Base-by-base conservation (phyloP, 2,888 invertebrate genomes). In the Amphipyra berbera region DNA sequence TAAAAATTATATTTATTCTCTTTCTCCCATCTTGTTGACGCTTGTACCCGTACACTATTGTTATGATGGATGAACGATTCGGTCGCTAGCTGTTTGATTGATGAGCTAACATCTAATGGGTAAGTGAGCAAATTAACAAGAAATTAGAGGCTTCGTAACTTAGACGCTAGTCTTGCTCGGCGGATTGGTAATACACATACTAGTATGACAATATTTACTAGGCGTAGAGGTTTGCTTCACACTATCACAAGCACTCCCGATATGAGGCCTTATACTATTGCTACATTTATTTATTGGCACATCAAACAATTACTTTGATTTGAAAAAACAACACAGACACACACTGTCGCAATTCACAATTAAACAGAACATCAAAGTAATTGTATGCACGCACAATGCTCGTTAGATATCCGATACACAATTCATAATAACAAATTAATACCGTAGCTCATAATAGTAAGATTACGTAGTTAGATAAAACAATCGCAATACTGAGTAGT, bases 91-190 rank as follows among this genome's bases (percentile, higher is more conserved):
- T 97, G 97, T 97, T 96, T 97, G 96, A 97, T 97, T 96, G 97
- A 97, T 95, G 97, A 97, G 96, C 95, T 97, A 95, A 96, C 97
- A 88, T 96, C 96, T 88, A 96, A 96, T 95, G 97, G 97, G 97
- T 97, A 97, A 97, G 97, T 97, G 79, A 79, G 78, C 68, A 82
- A 76, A 79, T 78, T 83, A 81, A 84, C 78, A 81, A 76, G 82
- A 83, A 71, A 64, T 86, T 92, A 94, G 92, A 86, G 68, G 93
- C 93, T 93, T 93, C 81, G 79, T 86, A 87, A 75, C 60, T 78
- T 91, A 89, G 86, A 82, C 81, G 83, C 83, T 84, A 85, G 83
- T 81, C 76, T 74, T 79, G 81, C 62, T 76, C 69, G 46, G 41
- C 61, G 55, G 55, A 64, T 70, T 71, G 48, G 50, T 59, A 61